Base-by-base conservation (phyloP, 2,113 vertebrate species). In the Prunella himalayana region DNA sequence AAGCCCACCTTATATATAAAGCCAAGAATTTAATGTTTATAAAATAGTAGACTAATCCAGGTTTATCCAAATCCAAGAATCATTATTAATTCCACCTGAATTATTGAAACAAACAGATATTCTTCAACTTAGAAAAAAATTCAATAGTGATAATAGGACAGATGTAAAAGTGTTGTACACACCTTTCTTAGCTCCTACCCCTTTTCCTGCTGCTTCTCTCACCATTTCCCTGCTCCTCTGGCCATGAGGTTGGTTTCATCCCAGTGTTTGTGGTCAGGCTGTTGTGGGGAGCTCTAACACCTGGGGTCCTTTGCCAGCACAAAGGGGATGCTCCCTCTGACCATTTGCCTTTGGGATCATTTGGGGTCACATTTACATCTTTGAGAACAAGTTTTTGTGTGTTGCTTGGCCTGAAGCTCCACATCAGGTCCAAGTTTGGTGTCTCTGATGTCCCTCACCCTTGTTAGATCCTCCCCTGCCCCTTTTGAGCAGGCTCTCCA, bases 301-400 rank as follows among this genome's bases (percentile, higher is more conserved):
- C 28, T 37, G 47, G 7, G 65, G 10, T 25, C 9, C 22, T 57
- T 24, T 78, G 23, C 30, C 49, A 50, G 82, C 19, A 19, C 31
- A 41, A n/a, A 7, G 0, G 0, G 19, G n/a, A 21, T 79, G 28
- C 7, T 66, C 23, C 1, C 3, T 0, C 15, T 79, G 22, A 19
- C 25, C 5, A 7, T 37, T 30, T 65, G 15, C 30, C 16, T 45
- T 53, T 45, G 33, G 28, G 13, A 15, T 47, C 17, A 4, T 53
- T 6, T 54, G 16, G 24, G 21, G 8, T 33, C 6, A 9, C 4
- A 11, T 42, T 57, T 3, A 1, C 24, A 10, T 28, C 12, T 39
- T 12, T 45, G 30, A 49, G 7, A 25, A 25, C 1, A 0, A 5
- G 2, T 2, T 64, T 79, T 33, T 41, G 28, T 23, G 7, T n/a